Evolutionary conservation across 2,113 vertebrate genomes (phyloP).

Genomic region (Callorhinus ursinus): DNA sequence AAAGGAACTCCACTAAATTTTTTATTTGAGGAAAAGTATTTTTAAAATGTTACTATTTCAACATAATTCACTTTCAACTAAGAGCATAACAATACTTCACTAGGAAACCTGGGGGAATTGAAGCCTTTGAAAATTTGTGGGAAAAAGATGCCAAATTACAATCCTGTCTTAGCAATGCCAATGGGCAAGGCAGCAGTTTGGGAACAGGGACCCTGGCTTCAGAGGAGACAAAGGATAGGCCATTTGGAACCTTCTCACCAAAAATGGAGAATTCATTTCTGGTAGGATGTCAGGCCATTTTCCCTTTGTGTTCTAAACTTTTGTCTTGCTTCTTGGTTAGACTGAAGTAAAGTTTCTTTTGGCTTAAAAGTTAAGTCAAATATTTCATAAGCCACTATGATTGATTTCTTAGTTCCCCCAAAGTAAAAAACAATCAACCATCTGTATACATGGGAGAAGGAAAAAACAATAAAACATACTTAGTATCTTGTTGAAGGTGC

Average conservation of each 20-base stretch:
- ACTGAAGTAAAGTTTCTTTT: background rate
- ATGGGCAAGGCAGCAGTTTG: background rate
- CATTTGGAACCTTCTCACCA: background rate
- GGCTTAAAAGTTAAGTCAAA: background rate
- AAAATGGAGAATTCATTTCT: constrained; percentile 4
- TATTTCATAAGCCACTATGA: background rate
- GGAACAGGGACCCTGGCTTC: background rate
- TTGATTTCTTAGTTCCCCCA: background rate
- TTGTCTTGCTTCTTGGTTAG: background rate
- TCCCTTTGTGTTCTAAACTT: background rate
- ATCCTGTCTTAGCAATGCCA: background rate
- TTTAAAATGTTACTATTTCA: constrained; percentile 1
- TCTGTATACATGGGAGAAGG: background rate
- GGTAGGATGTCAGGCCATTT: background rate
- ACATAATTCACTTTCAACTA: background rate
- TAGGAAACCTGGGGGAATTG: background rate
- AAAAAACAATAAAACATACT: background rate
- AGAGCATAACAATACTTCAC: background rate
- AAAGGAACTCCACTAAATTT: background rate
- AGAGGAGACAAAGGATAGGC: background rate
- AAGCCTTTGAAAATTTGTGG: background rate
- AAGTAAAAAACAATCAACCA: constrained; percentile 12
- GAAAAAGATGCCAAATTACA: background rate
- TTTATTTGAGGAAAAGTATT: background rate
- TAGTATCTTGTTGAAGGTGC: background rate